phyloP scores from a whole-genome alignment of 1,140 invertebrate genomes.

The Drosophila obscura region DNA sequence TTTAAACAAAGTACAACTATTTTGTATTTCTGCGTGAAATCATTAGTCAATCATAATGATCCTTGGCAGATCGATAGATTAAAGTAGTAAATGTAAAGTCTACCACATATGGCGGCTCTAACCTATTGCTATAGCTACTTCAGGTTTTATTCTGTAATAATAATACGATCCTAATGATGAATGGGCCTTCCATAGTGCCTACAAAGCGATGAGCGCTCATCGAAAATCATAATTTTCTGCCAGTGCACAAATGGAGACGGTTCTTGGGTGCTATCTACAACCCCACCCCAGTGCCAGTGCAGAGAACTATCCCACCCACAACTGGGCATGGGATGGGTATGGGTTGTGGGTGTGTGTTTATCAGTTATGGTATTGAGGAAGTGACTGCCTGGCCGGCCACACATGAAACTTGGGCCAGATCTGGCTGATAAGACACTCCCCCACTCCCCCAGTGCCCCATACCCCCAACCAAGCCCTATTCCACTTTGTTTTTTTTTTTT shows the following conservation, averaged over 20 bases:
- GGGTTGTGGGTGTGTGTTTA: conserved; percentile 33
- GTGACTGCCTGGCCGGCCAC: conserved; percentile 38
- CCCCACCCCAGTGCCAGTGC: conserved; percentile 16
- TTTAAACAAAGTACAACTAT: too few species aligned
- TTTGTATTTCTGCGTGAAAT: too few species aligned
- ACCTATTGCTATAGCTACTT: too few species aligned
- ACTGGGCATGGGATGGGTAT: neutral
- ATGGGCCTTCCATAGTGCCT: too few species aligned
- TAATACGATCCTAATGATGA: too few species aligned
- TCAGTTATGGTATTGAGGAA: conserved; percentile 73
- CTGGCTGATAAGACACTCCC: conserved; percentile 51
- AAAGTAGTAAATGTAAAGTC: too few species aligned
- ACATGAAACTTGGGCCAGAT: conserved; percentile 60
- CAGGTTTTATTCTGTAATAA: too few species aligned
- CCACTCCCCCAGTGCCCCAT: neutral
- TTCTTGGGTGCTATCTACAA: conserved; percentile 46
- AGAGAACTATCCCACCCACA: conserved; percentile 56
- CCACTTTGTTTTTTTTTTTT: conserved; percentile 30
- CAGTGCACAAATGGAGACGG: neutral
- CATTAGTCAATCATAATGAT: too few species aligned
- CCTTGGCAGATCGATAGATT: too few species aligned
- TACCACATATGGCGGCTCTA: too few species aligned
- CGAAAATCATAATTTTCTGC: neutral
- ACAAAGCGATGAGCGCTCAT: too few species aligned
- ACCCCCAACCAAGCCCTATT: conserved; percentile 10